Conservation (phyloP, 2,888 invertebrate species). For the Archips xylosteana region DNA sequence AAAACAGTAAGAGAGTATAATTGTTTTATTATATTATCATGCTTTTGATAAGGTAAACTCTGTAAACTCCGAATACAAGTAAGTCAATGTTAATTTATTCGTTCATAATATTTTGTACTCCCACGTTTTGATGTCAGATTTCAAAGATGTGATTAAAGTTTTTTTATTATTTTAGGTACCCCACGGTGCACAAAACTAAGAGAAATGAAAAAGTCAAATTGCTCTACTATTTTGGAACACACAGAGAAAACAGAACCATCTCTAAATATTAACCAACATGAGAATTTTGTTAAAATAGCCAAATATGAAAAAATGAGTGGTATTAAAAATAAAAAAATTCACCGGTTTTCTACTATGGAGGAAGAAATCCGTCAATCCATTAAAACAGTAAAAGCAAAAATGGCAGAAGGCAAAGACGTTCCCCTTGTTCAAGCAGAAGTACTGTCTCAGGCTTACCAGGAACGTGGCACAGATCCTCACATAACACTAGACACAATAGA, state of each 20-base stretch:
- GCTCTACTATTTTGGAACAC: background rate
- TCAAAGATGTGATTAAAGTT: background rate
- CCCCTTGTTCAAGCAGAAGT: constrained; percentile 12
- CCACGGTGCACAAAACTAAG: background rate
- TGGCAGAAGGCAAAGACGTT: background rate
- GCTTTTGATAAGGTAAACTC: background rate
- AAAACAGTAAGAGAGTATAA: background rate
- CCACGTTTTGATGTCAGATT: constrained; percentile 55
- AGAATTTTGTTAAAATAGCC: background rate
- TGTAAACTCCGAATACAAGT: background rate
- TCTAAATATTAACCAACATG: background rate
- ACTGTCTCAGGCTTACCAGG: background rate
- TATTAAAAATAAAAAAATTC: background rate
- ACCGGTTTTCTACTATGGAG: background rate
- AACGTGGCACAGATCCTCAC: background rate
- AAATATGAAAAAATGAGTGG: background rate
- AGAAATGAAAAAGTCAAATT: background rate
- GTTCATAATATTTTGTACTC: constrained; percentile 71
- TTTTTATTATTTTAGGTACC: background rate
- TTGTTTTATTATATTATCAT: background rate
- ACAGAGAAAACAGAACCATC: background rate
- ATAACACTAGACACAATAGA: background rate
- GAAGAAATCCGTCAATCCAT: background rate
- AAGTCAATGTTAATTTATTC: constrained; percentile 1
- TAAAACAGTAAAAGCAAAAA: constrained; percentile 2